Evolutionary conservation across 2,113 vertebrate species (phyloP), one percentile per base, ranked within the genome.

Genomic region (Odocoileus hemionus): DNA sequence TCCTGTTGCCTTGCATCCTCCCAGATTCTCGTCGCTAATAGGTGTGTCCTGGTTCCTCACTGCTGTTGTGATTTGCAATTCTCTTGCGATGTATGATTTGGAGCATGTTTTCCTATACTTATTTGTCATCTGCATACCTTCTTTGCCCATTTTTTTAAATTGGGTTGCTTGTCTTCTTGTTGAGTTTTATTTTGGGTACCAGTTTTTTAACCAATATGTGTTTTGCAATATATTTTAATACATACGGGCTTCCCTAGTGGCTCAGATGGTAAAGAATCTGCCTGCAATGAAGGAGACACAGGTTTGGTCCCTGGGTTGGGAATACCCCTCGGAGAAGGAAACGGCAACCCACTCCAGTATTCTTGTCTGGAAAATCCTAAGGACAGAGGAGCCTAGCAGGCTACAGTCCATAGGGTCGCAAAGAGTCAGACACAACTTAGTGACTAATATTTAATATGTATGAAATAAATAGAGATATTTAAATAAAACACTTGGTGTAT

Each of bases 61-160:
- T 28, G 8, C 3, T 19, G 70, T 13, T 61, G 25, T 33, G 3
- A 15, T 15, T 4, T 16, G 28, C 54, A 4, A 1, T 26, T 45
- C 52, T 64, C 52, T 13, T 8, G 8, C 1, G 1, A 43, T 6
- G 0, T 11, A 21, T 1, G 50, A 43, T 1, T 16, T 5, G 13
- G 14, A 52, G 12, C n/a, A 5, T 17, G 15, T 52, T 36, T 60
- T 30, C 60, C 28, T 28, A 19, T 1, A 16, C n/a, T 60, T 21
- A 5, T 7, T 70, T 52, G 43, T 76, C 43, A 8, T 16, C 52
- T 54, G 76, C 30, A 2, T 13, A 28, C 16, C 61, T 79, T 79
- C 78, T 84, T 61, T 76, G 61, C 28, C 78, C 39, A 30, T 47
- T 60, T 89, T 89, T 93, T 36, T 8, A 58, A 89, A 14, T 13